phyloP scores from a whole-genome alignment of 2,888 invertebrate species.

The Seira sanloemensis region DNA sequence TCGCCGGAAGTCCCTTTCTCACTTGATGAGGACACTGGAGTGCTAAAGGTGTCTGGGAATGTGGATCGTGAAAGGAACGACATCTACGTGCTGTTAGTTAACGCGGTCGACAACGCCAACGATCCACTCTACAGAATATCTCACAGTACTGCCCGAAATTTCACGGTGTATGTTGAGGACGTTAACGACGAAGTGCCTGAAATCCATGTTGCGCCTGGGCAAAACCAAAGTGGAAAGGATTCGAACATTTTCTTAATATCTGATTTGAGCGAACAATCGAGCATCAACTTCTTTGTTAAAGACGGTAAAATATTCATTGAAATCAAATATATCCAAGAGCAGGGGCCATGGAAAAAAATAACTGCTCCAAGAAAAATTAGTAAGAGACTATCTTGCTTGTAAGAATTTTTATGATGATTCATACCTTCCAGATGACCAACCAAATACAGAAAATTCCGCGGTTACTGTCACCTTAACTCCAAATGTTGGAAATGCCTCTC shows the following conservation, averaged over 20 bases:
- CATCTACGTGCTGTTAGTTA: neutral
- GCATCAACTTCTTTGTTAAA: neutral
- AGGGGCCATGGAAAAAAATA: neutral
- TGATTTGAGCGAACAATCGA: neutral
- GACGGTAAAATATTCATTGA: conserved; percentile 1
- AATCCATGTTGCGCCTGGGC: conserved; percentile 81
- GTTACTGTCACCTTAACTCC: neutral
- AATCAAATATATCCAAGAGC: neutral
- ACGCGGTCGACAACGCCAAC: neutral
- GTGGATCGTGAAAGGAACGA: conserved; percentile 84
- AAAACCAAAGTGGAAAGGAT: neutral
- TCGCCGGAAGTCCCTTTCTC: conserved; percentile 83
- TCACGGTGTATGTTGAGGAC: conserved; percentile 85
- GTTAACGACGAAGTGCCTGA: conserved; percentile 90
- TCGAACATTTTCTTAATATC: neutral
- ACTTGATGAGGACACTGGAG: conserved; percentile 89
- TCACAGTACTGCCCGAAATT: neutral
- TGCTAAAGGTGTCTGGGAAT: conserved; percentile 84
- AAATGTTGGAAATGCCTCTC: neutral
- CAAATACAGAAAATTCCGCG: neutral
- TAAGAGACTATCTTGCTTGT: too few relatives aligned
- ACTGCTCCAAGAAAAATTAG: neutral
- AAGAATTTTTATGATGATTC: neutral
- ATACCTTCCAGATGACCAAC: neutral
- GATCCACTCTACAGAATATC: neutral